phyloP scores from a whole-genome alignment of 35 echinoderm and acorn worm genomes.

The Diadema setosum region DNA sequence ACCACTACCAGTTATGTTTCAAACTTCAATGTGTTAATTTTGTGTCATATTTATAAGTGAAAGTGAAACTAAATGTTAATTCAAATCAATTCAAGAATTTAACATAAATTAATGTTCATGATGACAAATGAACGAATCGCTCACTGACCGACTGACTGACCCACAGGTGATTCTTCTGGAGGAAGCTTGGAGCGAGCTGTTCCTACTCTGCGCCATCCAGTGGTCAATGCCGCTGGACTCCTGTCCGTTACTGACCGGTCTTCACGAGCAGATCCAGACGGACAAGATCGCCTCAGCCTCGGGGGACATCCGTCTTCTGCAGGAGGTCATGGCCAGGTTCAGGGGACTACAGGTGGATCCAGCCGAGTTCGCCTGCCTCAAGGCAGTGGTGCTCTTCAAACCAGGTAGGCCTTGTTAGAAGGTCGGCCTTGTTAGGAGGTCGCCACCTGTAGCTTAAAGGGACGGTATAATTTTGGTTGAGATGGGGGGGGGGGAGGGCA shows the following conservation, averaged over 20 bases:
- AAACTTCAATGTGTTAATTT: no score
- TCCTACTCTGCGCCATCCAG: slow-evolving; percentile 91
- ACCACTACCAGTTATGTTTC: no score
- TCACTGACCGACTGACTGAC: not conserved
- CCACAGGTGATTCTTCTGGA: slow-evolving; percentile 93
- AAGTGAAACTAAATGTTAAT: no score
- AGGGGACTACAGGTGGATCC: slow-evolving; percentile 72
- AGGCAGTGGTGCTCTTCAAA: slow-evolving; percentile 92
- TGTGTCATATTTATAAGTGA: no score
- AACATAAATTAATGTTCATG: no score
- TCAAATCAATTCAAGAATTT: no score
- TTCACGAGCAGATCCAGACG: slow-evolving; percentile 30
- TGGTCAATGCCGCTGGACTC: slow-evolving; percentile 99
- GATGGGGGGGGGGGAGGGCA: not conserved
- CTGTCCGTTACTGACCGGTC: slow-evolving; percentile 69
- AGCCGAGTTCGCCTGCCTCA: slow-evolving; percentile 97
- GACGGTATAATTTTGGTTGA: not conserved
- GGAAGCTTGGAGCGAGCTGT: slow-evolving; percentile 96
- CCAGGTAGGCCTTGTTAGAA: slow-evolving; percentile 40
- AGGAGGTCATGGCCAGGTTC: slow-evolving; percentile 79
- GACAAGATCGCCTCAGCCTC: slow-evolving; percentile 49
- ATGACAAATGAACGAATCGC: not conserved
- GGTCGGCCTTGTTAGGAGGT: no score
- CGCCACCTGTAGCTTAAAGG: no score
- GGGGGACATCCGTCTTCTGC: slow-evolving; percentile 69